These are phyloP conservation scores for Glossophaga mutica DNA, from an alignment of 2,797 vertebrate species.

Conservation along the genomic window DNA sequence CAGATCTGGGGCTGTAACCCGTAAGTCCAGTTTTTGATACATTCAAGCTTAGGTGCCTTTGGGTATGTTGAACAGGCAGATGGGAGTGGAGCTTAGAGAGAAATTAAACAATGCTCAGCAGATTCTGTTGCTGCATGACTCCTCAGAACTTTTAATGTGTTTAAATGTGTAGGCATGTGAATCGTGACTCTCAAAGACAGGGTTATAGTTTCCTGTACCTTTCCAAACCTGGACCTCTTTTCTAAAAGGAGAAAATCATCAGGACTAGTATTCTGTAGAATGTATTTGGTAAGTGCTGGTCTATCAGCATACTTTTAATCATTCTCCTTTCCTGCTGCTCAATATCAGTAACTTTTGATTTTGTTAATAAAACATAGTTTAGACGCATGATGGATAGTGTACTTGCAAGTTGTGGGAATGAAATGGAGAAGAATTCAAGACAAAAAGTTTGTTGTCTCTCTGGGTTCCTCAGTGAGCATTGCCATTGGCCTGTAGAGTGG, in stretches of 20 bases:
- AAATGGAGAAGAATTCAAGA: not conserved
- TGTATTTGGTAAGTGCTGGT: not conserved
- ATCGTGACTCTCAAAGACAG: not conserved
- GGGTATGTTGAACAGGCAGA: not conserved
- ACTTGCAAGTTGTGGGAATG: not conserved
- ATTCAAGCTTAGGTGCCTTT: not conserved
- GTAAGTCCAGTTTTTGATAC: not conserved
- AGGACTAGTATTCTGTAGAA: not conserved
- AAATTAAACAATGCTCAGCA: not conserved
- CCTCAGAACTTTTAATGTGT: not conserved
- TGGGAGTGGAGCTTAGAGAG: not conserved
- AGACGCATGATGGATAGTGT: not conserved
- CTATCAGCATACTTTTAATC: not conserved
- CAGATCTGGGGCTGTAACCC: not conserved
- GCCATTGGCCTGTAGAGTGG: too few relatives aligned
- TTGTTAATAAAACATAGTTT: not conserved
- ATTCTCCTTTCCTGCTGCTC: not conserved
- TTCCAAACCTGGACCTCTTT: not conserved
- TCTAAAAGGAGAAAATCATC: not conserved
- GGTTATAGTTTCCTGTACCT: not conserved
- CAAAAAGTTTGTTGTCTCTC: not conserved
- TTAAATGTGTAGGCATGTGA: not conserved
- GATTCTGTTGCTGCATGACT: not conserved
- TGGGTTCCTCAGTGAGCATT: not conserved
- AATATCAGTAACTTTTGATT: not conserved